Evolutionary conservation across 2,797 vertebrate species (phyloP).

Genomic region (Streptopelia turtur): DNA sequence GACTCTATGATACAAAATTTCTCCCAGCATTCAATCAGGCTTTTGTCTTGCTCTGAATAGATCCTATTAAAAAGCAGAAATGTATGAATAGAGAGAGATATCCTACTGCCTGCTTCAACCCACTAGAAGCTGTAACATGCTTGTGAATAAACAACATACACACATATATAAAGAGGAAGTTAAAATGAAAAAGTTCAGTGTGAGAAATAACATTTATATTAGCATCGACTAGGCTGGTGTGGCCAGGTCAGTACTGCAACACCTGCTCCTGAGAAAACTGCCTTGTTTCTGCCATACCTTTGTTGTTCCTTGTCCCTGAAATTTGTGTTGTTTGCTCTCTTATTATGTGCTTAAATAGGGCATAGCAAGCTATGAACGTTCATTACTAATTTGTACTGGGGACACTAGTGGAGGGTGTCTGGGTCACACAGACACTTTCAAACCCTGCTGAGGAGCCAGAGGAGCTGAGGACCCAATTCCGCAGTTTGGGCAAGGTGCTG

Average conservation of each 20-base stretch:
- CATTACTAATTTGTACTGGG: not conserved
- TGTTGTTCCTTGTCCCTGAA: not conserved
- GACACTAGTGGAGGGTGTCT: not conserved
- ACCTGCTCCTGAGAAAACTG: not conserved
- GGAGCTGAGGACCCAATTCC: not conserved
- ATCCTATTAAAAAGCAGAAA: constrained; percentile 50
- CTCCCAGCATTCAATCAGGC: constrained; percentile 47
- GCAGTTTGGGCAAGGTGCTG: not conserved
- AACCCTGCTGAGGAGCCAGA: not conserved
- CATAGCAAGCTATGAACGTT: not conserved
- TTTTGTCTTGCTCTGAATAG: constrained; percentile 66
- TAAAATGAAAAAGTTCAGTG: not conserved
- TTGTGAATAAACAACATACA: constrained; percentile 36
- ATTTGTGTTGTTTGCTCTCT: not conserved
- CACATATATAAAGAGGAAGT: constrained; percentile 12
- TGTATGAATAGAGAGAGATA: constrained; percentile 46
- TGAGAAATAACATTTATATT: constrained; percentile 25
- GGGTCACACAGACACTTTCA: not conserved
- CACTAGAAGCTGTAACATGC: not conserved
- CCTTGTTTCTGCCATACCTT: not conserved
- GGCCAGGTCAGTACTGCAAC: not conserved
- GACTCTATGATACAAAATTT: constrained; percentile 59
- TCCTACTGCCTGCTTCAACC: constrained; percentile 23
- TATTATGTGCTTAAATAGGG: not conserved
- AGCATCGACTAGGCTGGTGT: not conserved